A percentile compares a stretch with the other conserved stretches of the same genome.
Evolutionary conservation across 2,113 vertebrate species (phyloP).

Genomic region (Uria aalge): DNA sequence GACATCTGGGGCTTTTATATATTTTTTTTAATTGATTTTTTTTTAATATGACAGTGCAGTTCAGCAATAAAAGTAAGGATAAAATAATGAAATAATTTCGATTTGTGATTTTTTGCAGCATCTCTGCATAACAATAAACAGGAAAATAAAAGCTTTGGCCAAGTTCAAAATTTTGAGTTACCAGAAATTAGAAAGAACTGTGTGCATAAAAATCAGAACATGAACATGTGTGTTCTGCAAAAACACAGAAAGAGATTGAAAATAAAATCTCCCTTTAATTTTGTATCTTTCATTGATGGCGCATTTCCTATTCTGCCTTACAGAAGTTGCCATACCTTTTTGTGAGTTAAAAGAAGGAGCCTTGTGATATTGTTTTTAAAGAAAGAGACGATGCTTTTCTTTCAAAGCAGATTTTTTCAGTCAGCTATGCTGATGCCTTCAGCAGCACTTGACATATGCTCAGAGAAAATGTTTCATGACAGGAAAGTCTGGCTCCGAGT

Average conservation of each 20-base stretch:
- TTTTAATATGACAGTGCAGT: not conserved
- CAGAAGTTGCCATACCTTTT: not conserved
- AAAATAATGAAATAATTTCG: not conserved
- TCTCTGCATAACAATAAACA: not conserved
- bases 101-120: not conserved
- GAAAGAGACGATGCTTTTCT: not conserved
- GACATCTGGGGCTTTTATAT: not conserved
- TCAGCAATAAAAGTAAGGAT: not conserved
- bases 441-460: conserved; percentile 25
- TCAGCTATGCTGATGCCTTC: not conserved
- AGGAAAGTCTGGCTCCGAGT: not conserved
- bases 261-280: not conserved
- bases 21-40: not conserved
- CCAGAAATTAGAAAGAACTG: not conserved
- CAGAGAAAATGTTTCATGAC: not conserved
- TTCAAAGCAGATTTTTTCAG: conserved; percentile 18
- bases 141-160: not conserved
- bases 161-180: not conserved
- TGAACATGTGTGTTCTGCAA: not conserved
- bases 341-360: not conserved
- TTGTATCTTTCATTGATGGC: not conserved
- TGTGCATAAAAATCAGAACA: not conserved
- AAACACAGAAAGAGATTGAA: not conserved
- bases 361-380: not conserved
- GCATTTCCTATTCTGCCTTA: not conserved